Evolutionary conservation across 1,140 invertebrate genomes (phyloP), one percentile per base, ranked within the genome.

Genomic region (Venustaconcha ellipsiformis): DNA sequence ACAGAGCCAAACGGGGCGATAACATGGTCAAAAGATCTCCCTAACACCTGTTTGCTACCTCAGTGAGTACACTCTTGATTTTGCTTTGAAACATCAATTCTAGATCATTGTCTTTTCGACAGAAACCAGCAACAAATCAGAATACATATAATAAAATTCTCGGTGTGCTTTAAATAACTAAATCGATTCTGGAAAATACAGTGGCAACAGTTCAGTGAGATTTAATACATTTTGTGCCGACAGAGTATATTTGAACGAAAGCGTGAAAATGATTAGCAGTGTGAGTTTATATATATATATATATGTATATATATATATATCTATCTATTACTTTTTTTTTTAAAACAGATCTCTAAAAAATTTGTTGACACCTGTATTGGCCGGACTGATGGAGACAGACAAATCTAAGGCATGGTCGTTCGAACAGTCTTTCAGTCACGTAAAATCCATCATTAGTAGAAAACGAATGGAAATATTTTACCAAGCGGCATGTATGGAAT

Each of bases 1-100:
- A 94, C 94, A 14, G 93, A 94, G 71, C 96, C 97, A 87, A 95
- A 95, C 89, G 97, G 97, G 8, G 93, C 95, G 0, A 98, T 99
- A 78, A 95, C 97, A 79, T 99, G 96, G 96, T 94, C 93, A 59
- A 91, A 93, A 72, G 94, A 96, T 26, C 90, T 99, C 55, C 97
- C 97, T 0, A 91, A 92, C 8, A 95, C 95, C 80, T 98, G 68
- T 18, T 68, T 68, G 26, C 23, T 77, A 55, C 67, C 69, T 14
- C 72, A 59, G 75, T 77, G 57, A 14, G 30, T 6, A 26, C 30
- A 12, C 18, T 18, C n/a, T 26, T 1, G 11, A 67, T 67, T 11
- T 20, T 17, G 30, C 2, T 20, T 1, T n/a, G 8, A 1, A 20
- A 67, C 18, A 26, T 37, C 59, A n/a, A 70, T 20, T 17, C 26